Conservation (phyloP, 2,113 vertebrate species). For the Pygathrix nemaeus region DNA sequence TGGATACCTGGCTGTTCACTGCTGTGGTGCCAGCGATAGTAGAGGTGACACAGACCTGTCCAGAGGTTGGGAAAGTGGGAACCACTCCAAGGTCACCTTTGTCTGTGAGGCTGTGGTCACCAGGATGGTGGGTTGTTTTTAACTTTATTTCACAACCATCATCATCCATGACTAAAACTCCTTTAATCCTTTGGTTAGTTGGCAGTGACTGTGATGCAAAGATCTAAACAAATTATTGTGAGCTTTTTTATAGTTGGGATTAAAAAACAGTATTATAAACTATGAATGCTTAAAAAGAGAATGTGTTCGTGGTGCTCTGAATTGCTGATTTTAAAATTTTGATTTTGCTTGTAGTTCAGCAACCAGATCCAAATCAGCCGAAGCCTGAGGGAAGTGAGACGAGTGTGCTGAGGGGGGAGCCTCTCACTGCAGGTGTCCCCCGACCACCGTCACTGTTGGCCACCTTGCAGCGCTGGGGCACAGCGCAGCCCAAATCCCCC, state of each 20-base stretch:
- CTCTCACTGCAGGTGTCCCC: constrained; percentile 84
- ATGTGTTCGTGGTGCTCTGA: not conserved
- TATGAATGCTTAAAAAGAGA: not conserved
- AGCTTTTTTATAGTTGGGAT: not conserved
- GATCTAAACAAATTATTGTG: not conserved
- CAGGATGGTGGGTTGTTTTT: not conserved
- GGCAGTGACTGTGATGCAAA: not conserved
- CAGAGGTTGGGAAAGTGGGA: not conserved
- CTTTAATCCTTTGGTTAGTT: not conserved
- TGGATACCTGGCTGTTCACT: not conserved
- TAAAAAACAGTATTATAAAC: not conserved
- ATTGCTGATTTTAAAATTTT: not conserved
- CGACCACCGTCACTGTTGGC: constrained; percentile 92
- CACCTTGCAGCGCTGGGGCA: constrained; percentile 93
- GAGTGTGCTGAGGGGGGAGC: constrained; percentile 90
- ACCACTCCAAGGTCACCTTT: too few species aligned
- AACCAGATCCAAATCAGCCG: constrained; percentile 95
- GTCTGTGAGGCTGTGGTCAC: not conserved
- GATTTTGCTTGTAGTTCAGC: constrained; percentile 88
- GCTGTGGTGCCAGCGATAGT: accelerated
- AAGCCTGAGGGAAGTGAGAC: constrained; percentile 93
- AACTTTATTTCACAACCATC: not conserved
- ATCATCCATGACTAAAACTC: not conserved
- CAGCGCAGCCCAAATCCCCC: constrained; percentile 91
- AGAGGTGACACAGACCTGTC: not conserved